Conservation (phyloP, 2,888 invertebrate species). For the Pyrrhosoma nymphula region DNA sequence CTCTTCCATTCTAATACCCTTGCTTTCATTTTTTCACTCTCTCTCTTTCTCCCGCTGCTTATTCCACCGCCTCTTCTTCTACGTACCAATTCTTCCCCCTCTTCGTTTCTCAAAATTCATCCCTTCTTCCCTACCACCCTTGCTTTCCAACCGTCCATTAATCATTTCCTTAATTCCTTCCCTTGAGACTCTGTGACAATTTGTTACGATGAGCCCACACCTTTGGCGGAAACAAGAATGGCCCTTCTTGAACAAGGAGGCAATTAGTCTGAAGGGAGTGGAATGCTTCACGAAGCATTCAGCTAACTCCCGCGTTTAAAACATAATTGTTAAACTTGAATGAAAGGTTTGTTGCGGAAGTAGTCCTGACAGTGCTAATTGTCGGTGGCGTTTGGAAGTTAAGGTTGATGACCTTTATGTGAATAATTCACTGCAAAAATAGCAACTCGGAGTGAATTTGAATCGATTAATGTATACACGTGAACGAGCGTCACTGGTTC, state of each 20-base stretch:
- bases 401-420: neutral
- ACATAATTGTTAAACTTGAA: neutral
- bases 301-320: neutral
- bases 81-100: neutral
- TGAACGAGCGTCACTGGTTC: no score
- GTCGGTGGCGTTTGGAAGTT: neutral
- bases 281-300: neutral
- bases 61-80: neutral
- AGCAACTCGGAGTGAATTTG: no score
- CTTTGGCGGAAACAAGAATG: neutral
- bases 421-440: neutral
- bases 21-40: neutral
- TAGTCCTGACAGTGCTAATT: neutral
- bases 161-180: neutral
- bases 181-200: neutral
- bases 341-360: neutral
- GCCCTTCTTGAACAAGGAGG: neutral
- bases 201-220: conserved; percentile 2
- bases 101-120: neutral
- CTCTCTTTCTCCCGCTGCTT: neutral
- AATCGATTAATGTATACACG: no score
- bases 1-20: neutral
- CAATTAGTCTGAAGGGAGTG: neutral
- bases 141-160: neutral
- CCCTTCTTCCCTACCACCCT: neutral